Evolutionary conservation across 30 jellyfish, hydroid and myxozoan species (phyloP), one percentile per base, ranked within the genome.

Genomic region (Pseudorhiza aurosa): DNA sequence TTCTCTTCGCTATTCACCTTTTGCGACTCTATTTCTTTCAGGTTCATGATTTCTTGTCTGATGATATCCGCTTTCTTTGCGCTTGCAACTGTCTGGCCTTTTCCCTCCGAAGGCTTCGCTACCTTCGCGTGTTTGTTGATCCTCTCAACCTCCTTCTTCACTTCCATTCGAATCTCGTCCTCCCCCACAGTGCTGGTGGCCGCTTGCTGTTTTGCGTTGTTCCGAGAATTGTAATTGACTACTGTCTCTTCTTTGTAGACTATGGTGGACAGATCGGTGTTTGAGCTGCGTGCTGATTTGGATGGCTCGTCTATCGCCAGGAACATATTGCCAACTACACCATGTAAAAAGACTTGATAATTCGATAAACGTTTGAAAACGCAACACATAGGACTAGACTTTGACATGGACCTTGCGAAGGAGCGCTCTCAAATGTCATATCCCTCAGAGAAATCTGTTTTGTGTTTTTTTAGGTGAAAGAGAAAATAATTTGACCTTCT

Each of bases 311-410:
- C 91, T 10, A 80, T 64, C 7, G 81, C 91, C 51, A 70, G 82
- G 36, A 80, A 80, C 91, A 80, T 80, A 53, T 70, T 80, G 10
- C 91, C 91, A 80, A 80, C 91, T 80, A 69, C 32, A 51, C 46
- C 65, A 32, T 32, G 65, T 27, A 76, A 37, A 51, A 9, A 33
- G 27, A 1, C 18, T 30, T 1, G 21, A 14, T 37, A 69, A 69
- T 27, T 5, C 7, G 7, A 7, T 5, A 39, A 39, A 12, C 50
- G 12, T 5, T 39, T 39, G 12, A 12, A 39, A 39, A 7, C 12
- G 12, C 7, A 39, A 39, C n/a, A n/a, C n/a, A n/a, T n/a, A n/a
- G n/a, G n/a, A n/a, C n/a, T n/a, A n/a, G n/a, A n/a, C n/a, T n/a
- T n/a, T n/a, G n/a, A n/a, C n/a, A n/a, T n/a, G n/a, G n/a, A n/a